phyloP scores from a whole-genome alignment of 2,888 invertebrate species.

The Macroteleia sp. region DNA sequence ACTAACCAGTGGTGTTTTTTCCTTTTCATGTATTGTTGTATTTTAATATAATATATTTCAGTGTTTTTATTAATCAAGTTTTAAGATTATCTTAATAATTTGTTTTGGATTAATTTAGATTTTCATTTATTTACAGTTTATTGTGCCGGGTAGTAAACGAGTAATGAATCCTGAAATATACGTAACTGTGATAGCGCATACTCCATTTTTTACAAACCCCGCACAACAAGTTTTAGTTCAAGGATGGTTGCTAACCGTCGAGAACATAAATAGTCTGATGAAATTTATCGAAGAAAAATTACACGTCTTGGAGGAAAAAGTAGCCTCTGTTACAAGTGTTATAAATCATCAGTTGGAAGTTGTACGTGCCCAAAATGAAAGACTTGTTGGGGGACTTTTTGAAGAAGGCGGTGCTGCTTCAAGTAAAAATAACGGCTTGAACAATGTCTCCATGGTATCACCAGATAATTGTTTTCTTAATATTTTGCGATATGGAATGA shows the following conservation, averaged over 20 bases:
- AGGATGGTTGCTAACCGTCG: slow-evolving; percentile 87
- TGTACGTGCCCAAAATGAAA: slow-evolving; percentile 85
- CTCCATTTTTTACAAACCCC: slow-evolving; percentile 89
- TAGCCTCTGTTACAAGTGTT: slow-evolving; percentile 85
- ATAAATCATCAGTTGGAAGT: slow-evolving; percentile 86
- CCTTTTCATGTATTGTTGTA: too few relatives aligned
- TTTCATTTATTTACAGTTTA: slow-evolving; percentile 85
- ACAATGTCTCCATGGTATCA: slow-evolving; percentile 86
- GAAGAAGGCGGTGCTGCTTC: slow-evolving; percentile 83
- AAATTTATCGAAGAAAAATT: slow-evolving; percentile 86
- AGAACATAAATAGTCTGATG: slow-evolving; percentile 86
- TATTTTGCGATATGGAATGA: slow-evolving; percentile 90
- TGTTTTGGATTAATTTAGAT: too few relatives aligned
- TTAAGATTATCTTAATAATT: too few relatives aligned
- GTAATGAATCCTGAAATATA: slow-evolving; percentile 88
- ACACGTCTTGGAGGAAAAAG: slow-evolving; percentile 86
- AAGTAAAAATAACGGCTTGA: slow-evolving; percentile 80
- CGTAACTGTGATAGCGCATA: slow-evolving; percentile 90
- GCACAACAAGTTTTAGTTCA: slow-evolving; percentile 90
- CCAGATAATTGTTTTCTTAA: slow-evolving; percentile 90
- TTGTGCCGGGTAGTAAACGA: slow-evolving; percentile 87
- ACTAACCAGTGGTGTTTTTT: too few relatives aligned
- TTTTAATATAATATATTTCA: too few relatives aligned
- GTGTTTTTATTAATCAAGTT: too few relatives aligned
- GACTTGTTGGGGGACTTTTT: slow-evolving; percentile 85